Evolutionary conservation across 1,140 invertebrate species (phyloP).

Genomic region (Euura lappo): DNA sequence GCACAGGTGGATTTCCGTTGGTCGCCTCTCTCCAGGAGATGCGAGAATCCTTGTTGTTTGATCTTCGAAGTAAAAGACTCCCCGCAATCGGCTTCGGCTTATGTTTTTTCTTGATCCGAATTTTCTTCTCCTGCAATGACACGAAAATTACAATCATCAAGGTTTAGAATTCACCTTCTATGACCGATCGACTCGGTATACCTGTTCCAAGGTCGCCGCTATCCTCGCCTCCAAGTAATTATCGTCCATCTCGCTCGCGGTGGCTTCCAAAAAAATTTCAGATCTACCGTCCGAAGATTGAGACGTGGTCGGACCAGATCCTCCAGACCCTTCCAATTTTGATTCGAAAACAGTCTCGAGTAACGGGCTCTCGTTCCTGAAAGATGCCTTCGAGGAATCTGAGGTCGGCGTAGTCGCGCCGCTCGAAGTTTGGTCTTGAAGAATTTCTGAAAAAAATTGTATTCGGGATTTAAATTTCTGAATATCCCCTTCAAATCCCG

Average conservation of each 20-base stretch:
- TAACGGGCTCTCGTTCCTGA: neutral
- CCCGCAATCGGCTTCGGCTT: conserved; percentile 39
- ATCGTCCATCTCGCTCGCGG: neutral
- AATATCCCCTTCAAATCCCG: too few species aligned
- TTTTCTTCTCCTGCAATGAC: conserved; percentile 41
- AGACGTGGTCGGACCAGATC: neutral
- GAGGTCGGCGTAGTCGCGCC: neutral
- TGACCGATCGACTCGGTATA: neutral
- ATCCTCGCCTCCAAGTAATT: neutral
- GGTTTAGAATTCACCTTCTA: neutral
- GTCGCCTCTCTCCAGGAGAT: conserved; percentile 38
- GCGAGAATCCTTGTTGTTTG: conserved; percentile 33
- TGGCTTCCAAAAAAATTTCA: too few species aligned
- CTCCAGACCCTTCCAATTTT: neutral
- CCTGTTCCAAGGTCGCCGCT: neutral
- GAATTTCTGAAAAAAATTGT: neutral
- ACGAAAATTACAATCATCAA: neutral
- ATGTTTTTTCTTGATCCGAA: conserved; percentile 41
- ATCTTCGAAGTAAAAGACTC: conserved; percentile 36
- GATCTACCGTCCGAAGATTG: neutral
- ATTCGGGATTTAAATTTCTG: too few species aligned
- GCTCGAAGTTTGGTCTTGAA: neutral
- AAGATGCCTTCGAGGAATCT: neutral
- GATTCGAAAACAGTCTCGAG: neutral
- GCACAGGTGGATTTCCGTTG: conserved; percentile 27